These are phyloP conservation scores for Phytoseiulus persimilis DNA, from an alignment of 2,888 invertebrate genomes.

Conservation along the genomic window DNA sequence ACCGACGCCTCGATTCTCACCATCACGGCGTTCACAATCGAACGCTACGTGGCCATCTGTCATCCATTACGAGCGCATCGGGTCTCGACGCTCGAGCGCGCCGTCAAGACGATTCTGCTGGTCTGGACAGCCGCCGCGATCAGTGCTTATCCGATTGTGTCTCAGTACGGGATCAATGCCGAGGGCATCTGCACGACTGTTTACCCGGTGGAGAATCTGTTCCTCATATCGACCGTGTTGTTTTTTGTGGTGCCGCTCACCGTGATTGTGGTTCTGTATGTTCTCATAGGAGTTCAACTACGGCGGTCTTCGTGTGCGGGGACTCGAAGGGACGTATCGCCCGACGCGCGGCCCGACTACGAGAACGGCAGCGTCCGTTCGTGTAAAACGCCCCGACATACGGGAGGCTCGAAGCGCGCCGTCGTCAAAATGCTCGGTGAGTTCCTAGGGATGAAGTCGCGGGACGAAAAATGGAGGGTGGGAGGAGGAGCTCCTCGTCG, in stretches of 20 bases:
- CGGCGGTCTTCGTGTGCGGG: conserved; percentile 42
- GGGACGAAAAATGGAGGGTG: not conserved
- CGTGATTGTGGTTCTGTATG: conserved; percentile 68
- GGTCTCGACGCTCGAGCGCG: conserved; percentile 58
- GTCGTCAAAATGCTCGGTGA: conserved; percentile 59
- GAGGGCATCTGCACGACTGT: conserved; percentile 51
- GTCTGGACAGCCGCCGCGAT: conserved; percentile 66
- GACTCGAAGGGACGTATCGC: conserved; percentile 9
- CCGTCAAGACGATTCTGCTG: conserved; percentile 66
- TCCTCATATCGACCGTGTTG: conserved; percentile 66
- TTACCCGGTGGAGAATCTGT: conserved; percentile 61
- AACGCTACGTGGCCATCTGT: conserved; percentile 76
- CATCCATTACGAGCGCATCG: conserved; percentile 72
- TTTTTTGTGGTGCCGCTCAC: conserved; percentile 82
- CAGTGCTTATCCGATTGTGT: conserved; percentile 52
- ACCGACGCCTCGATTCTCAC: conserved; percentile 64
- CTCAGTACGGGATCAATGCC: conserved; percentile 64
- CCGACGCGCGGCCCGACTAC: conserved; percentile 41
- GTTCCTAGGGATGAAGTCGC: conserved; percentile 47
- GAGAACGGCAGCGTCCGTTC: conserved; percentile 44
- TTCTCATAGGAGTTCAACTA: conserved; percentile 49
- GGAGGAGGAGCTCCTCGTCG: too few species aligned
- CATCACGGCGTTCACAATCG: conserved; percentile 78
- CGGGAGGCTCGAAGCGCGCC: conserved; percentile 44
- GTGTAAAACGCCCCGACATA: conserved; percentile 38